A percentile compares a stretch with the other conserved stretches of the same genome.
Evolutionary conservation across 2,797 vertebrate genomes (phyloP).

Genomic region (Ispidina lecontei): DNA sequence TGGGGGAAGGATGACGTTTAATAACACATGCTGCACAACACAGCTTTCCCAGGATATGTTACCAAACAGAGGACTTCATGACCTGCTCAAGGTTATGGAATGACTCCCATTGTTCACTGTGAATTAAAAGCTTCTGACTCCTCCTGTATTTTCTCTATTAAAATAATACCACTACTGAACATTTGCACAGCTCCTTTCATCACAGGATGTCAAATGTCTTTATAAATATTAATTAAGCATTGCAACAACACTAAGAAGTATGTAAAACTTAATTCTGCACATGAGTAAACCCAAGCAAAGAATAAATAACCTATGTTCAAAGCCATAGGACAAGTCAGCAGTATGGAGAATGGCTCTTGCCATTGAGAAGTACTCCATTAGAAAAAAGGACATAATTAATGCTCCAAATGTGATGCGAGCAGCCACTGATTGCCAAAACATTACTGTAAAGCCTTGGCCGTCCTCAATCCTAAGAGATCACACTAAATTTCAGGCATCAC

Average conservation of each 20-base stretch:
- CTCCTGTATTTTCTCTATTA: slow-evolving; percentile 46
- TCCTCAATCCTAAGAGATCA: not conserved
- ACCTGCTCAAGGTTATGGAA: slow-evolving; percentile 52
- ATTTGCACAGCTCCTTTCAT: slow-evolving; percentile 47
- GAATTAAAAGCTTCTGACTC: slow-evolving; percentile 54
- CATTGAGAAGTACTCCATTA: slow-evolving; percentile 1
- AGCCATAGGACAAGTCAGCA: not conserved
- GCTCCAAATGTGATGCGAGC: not conserved
- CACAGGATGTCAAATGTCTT: slow-evolving; percentile 44
- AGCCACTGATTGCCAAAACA: not conserved
- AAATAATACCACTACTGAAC: slow-evolving; percentile 34
- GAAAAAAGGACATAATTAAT: not conserved
- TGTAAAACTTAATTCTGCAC: slow-evolving; percentile 44
- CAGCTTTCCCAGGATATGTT: slow-evolving; percentile 25
- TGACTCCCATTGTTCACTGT: slow-evolving; percentile 23
- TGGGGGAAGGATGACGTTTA: not conserved
- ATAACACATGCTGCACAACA: not conserved
- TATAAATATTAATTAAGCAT: slow-evolving; percentile 61
- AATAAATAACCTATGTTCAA: slow-evolving; percentile 40
- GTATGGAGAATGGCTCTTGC: not conserved
- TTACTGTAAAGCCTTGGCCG: not conserved
- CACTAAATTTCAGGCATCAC: not conserved
- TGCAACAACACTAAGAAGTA: slow-evolving; percentile 30
- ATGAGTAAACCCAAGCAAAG: slow-evolving; percentile 63
- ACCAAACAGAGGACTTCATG: slow-evolving; percentile 1